These are phyloP conservation scores for Leptonema lineaticorne DNA, from an alignment of 1,140 invertebrate species.

Conservation along the genomic window DNA sequence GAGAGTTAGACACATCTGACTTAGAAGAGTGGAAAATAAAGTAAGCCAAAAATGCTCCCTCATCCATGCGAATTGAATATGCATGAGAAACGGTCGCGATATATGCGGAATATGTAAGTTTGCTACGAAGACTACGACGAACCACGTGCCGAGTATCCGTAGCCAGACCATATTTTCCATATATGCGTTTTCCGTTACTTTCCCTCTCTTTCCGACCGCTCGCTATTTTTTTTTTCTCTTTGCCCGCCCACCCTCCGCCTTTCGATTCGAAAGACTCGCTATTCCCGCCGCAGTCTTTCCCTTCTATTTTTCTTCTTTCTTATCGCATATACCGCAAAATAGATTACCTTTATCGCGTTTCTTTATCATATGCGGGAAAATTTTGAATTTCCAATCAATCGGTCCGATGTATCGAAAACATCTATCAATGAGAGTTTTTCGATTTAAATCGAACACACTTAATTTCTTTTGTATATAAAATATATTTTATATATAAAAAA, in stretches of 20 bases:
- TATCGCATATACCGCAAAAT: too few species aligned
- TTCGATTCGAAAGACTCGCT: not conserved
- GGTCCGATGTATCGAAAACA: not conserved
- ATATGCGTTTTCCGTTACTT: not conserved
- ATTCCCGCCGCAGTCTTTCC: not conserved
- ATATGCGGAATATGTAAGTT: slow-evolving; percentile 10
- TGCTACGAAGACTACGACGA: not conserved
- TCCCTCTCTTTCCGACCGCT: too few species aligned
- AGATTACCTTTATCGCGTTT: not conserved
- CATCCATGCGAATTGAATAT: slow-evolving; percentile 28
- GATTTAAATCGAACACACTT: not conserved
- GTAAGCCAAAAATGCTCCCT: slow-evolving; percentile 18
- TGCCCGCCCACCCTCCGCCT: not conserved
- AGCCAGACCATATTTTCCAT: not conserved
- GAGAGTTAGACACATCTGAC: too few species aligned
- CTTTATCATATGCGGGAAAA: not conserved
- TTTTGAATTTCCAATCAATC: too few species aligned
- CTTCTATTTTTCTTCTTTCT: too few species aligned
- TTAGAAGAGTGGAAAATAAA: slow-evolving; percentile 11
- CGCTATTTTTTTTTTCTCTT: too few species aligned
- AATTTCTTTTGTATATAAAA: too few species aligned
- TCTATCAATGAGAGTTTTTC: not conserved
- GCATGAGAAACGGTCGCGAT: slow-evolving; percentile 13
- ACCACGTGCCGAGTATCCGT: not conserved
- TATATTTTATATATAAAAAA: too few species aligned